Evolutionary conservation across 2,888 invertebrate species (phyloP).

Genomic region (Nephrotoma flavescens): DNA sequence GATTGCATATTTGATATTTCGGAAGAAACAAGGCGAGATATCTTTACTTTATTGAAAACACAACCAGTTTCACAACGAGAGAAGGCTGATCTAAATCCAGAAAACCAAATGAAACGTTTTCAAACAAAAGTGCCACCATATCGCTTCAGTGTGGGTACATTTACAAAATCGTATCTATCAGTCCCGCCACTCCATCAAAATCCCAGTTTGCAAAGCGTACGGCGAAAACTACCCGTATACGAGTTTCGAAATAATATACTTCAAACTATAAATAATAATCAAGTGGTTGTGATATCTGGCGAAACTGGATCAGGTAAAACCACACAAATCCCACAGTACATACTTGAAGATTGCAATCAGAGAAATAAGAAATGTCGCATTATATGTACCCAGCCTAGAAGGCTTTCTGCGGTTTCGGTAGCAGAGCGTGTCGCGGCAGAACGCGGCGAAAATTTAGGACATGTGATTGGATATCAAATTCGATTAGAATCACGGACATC

Average conservation of each 20-base stretch:
- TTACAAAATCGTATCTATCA: not conserved
- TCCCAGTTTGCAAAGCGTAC: slow-evolving; percentile 19
- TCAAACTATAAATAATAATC: slow-evolving; percentile 45
- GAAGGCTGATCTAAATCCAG: slow-evolving; percentile 52
- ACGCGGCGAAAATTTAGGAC: slow-evolving; percentile 49
- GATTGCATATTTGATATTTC: slow-evolving; percentile 50
- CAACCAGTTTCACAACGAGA: slow-evolving; percentile 43
- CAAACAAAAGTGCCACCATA: slow-evolving; percentile 27
- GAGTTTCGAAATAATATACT: slow-evolving; percentile 49
- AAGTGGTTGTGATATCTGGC: slow-evolving; percentile 60
- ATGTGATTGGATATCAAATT: slow-evolving; percentile 78
- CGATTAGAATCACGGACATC: slow-evolving; percentile 53
- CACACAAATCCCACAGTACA: slow-evolving; percentile 87
- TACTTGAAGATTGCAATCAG: slow-evolving; percentile 58
- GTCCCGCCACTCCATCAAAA: slow-evolving; percentile 5
- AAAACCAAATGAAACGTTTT: slow-evolving; percentile 47
- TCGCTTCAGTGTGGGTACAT: slow-evolving; percentile 1
- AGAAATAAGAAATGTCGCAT: slow-evolving; percentile 57
- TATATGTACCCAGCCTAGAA: slow-evolving; percentile 84
- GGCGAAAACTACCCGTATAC: slow-evolving; percentile 56
- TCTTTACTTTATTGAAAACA: slow-evolving; percentile 44
- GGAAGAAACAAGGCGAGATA: slow-evolving; percentile 44
- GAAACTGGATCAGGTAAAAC: slow-evolving; percentile 93
- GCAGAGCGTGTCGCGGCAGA: slow-evolving; percentile 71
- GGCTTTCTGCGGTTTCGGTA: slow-evolving; percentile 80